Evolutionary conservation across 2,797 vertebrate species (phyloP), one percentile per base, ranked within the genome.

Genomic region (Hyperoplus lanceolatus): DNA sequence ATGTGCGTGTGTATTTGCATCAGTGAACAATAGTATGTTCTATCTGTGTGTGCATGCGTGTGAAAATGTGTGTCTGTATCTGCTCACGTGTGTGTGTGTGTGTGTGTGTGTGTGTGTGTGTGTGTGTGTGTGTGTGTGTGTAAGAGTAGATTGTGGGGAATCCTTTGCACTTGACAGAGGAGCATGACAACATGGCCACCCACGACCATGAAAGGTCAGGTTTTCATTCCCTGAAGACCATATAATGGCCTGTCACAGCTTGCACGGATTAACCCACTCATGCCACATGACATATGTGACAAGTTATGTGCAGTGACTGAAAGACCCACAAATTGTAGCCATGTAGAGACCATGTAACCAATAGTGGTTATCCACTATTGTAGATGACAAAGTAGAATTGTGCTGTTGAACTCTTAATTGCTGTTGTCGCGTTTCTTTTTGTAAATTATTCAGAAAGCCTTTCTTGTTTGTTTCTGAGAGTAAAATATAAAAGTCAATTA

Each of bases 241-340:
- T 80, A 46, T 82, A 79, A 84, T 86, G 77, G 70, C 77, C 68
- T 80, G 85, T 85, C 87, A 86, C 77, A 50, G 74, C 83, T 79
- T 63, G 81, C 63, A 81, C 45, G 9, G 48, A 79, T 84, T 79
- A 74, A 55, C 55, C 29, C 70, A 48, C 57, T 67, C 69, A 61
- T 55, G 65, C 78, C 59, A 21, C 36, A 66, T 81, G 83, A 84
- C 84, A 85, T 81, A 59, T 88, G 67, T 89, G 89, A 86, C 72
- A 69, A 84, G 79, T 81, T 77, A 43, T 66, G 39, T 51, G 56
- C 39, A 5, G 39, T 66, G 79, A 85, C 49, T 60, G 60, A 85
- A 74, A 75, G 48, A 9, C 45, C 29, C 56, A 76, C 58, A 73
- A 68, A 77, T 56, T 62, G 72, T 49, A 70, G 54, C 8, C 41